phyloP scores from a whole-genome alignment of 2,113 vertebrate genomes.

The Rhabdornis inornatus region DNA sequence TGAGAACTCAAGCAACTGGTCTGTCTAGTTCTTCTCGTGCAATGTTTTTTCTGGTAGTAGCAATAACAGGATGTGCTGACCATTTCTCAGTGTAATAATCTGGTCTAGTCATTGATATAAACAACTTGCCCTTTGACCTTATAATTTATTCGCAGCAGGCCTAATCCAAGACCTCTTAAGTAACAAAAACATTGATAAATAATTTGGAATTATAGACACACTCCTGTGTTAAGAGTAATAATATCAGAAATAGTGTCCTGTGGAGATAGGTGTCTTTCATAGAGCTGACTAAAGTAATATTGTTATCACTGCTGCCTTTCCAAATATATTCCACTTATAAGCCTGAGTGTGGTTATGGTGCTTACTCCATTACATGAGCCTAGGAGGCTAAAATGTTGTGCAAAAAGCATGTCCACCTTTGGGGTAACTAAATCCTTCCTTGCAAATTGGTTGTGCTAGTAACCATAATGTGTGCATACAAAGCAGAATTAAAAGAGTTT shows the following conservation, averaged over 20 bases:
- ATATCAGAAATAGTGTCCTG: neutral
- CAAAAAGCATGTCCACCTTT: neutral
- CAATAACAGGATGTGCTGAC: conserved; percentile 35
- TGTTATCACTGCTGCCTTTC: neutral
- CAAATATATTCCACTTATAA: neutral
- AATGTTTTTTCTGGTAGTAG: conserved; percentile 45
- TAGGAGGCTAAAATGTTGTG: neutral
- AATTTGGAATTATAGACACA: neutral
- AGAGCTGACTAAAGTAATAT: neutral
- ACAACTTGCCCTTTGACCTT: conserved; percentile 41
- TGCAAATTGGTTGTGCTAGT: neutral
- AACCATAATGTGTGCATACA: neutral
- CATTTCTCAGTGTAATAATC: conserved; percentile 36
- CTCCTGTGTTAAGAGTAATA: neutral
- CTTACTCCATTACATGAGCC: neutral
- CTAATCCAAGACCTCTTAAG: conserved; percentile 19
- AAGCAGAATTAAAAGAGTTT: neutral
- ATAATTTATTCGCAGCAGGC: conserved; percentile 6
- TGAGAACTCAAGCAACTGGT: conserved; percentile 52
- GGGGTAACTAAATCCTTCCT: neutral
- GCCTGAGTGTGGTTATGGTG: neutral
- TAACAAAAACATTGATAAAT: conserved; percentile 50
- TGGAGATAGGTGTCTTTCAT: neutral
- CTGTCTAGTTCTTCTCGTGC: conserved; percentile 29
- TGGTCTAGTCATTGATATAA: conserved; percentile 3